These are phyloP conservation scores for Myotis myotis DNA, from an alignment of 2,797 vertebrate species.

Conservation along the genomic window DNA sequence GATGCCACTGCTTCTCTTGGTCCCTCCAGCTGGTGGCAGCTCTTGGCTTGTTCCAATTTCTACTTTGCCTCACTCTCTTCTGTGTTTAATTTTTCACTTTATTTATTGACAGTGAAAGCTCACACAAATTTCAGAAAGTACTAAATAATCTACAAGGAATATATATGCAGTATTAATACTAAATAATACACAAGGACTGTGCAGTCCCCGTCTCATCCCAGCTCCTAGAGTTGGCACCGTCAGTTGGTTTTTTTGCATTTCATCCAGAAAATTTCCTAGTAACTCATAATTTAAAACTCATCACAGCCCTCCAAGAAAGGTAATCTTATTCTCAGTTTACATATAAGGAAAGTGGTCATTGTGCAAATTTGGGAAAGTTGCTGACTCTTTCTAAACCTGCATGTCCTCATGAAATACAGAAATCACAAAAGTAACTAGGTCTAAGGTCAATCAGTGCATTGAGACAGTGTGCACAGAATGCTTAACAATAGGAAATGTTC, in stretches of 20 bases:
- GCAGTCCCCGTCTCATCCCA: neutral
- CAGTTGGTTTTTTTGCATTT: neutral
- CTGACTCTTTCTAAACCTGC: neutral
- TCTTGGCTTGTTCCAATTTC: neutral
- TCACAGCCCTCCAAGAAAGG: neutral
- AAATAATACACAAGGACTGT: neutral
- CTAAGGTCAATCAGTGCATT: neutral
- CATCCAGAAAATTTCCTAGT: neutral
- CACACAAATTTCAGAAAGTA: neutral
- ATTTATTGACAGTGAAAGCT: neutral
- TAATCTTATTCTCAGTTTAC: neutral
- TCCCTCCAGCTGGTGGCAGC: neutral
- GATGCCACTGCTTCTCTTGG: neutral
- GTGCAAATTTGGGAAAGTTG: neutral
- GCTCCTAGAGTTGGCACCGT: neutral
- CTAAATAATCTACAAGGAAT: neutral
- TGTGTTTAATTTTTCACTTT: neutral
- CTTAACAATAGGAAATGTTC: neutral
- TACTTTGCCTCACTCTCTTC: neutral
- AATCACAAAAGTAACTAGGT: neutral
- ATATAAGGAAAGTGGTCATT: neutral
- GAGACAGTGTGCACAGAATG: neutral
- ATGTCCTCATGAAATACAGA: neutral
- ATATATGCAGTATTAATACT: neutral
- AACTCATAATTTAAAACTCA: neutral